Conservation (phyloP, 2,888 invertebrate species). For the Melieria picta region DNA sequence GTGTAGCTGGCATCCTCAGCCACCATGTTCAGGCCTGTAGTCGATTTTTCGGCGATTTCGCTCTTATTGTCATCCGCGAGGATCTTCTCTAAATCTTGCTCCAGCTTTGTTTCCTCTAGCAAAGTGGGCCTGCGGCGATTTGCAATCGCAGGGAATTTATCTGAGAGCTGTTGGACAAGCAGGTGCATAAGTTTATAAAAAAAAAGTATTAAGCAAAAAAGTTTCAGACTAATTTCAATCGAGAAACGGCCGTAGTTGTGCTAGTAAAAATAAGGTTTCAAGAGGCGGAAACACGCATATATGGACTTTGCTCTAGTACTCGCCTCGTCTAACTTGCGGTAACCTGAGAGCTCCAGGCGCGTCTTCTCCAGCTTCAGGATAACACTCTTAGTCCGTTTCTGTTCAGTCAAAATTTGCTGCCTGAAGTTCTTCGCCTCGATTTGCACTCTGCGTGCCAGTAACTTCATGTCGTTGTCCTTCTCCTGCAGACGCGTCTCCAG, state of each 20-base stretch:
- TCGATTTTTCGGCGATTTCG: not conserved
- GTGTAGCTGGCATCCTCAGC: slow-evolving; percentile 7
- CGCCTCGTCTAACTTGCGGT: slow-evolving; percentile 59
- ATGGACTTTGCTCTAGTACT: slow-evolving; percentile 44
- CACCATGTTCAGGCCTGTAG: not conserved
- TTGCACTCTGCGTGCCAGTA: slow-evolving; percentile 75
- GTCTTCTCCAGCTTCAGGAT: slow-evolving; percentile 72
- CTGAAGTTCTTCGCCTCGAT: slow-evolving; percentile 80
- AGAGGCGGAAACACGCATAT: not conserved
- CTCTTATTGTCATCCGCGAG: slow-evolving; percentile 8
- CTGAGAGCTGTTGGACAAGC: slow-evolving; percentile 41
- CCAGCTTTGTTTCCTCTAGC: slow-evolving; percentile 23
- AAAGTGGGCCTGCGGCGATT: slow-evolving; percentile 39
- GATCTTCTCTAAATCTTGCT: slow-evolving; percentile 28
- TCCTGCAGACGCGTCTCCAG: slow-evolving; percentile 69
- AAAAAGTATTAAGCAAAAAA: not conserved
- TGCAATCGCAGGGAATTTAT: slow-evolving; percentile 43
- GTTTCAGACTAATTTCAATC: not conserved
- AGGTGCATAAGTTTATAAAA: not conserved
- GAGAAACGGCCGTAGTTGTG: too few relatives aligned
- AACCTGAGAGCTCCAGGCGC: slow-evolving; percentile 58
- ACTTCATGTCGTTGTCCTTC: slow-evolving; percentile 73
- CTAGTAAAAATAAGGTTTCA: too few relatives aligned
- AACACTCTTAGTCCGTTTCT: slow-evolving; percentile 76
- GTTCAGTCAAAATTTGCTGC: slow-evolving; percentile 76